A percentile compares a stretch with the other conserved stretches of the same genome.
Conservation (phyloP, 2,797 vertebrate genomes). For the Stomatorhinus walkeri region DNA sequence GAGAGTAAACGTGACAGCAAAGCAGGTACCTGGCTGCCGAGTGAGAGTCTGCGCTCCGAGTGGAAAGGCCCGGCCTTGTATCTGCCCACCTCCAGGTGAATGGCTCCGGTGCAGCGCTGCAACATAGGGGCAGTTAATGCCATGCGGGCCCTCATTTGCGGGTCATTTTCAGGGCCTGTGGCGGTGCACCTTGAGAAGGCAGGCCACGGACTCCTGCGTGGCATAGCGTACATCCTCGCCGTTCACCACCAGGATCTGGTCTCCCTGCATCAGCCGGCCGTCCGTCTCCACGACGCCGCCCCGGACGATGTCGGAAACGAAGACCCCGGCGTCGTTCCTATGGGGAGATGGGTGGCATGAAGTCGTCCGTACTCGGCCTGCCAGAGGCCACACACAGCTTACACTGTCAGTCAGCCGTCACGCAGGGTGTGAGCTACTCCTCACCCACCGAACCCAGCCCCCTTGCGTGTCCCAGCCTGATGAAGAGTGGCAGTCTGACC, state of each 20-base stretch:
- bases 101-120: constrained; percentile 83
- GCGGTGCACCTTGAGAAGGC: constrained; percentile 76
- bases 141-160: not conserved
- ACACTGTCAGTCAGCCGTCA: not conserved
- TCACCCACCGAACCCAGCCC: not conserved
- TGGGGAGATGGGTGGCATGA: constrained; percentile 14
- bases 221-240: constrained; percentile 81
- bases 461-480: not conserved
- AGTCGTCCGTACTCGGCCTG: not conserved
- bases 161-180: not conserved
- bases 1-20: too few species aligned
- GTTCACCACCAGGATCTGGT: constrained; percentile 89
- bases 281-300: constrained; percentile 83
- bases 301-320: constrained; percentile 93
- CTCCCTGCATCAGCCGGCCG: constrained; percentile 82
- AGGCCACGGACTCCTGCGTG: constrained; percentile 89
- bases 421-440: not conserved
- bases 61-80: constrained; percentile 89
- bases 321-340: constrained; percentile 91
- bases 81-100: constrained; percentile 83
- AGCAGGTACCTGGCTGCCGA: constrained; percentile 77
- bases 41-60: constrained; percentile 82
- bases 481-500: not conserved
- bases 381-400: not conserved
- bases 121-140: constrained; percentile 20